phyloP scores from a whole-genome alignment of 2,888 invertebrate genomes.

The Callyntrura sp. region DNA sequence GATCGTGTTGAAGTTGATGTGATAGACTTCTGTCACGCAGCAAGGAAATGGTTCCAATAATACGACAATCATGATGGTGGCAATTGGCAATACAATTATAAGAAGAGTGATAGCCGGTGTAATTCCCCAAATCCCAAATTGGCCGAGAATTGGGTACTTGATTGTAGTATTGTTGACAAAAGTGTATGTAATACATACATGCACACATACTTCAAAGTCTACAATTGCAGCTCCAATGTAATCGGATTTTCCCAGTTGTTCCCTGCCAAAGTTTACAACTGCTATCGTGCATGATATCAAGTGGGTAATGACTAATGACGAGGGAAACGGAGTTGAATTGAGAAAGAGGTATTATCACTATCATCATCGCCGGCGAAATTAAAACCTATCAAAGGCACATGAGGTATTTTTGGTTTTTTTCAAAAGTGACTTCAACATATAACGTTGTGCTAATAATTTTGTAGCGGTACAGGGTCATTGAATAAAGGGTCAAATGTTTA shows the following conservation, averaged over 20 bases:
- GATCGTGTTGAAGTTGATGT: too few relatives aligned
- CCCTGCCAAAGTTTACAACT: not conserved
- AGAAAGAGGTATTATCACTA: not conserved
- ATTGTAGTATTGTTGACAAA: too few relatives aligned
- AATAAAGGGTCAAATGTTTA: too few relatives aligned
- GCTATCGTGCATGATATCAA: not conserved
- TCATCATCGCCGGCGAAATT: not conserved
- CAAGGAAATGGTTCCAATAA: slow-evolving; percentile 35
- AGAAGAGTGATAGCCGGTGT: slow-evolving; percentile 1
- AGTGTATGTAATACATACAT: not conserved
- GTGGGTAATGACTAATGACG: not conserved
- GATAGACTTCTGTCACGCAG: slow-evolving; percentile 66
- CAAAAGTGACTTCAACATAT: not conserved
- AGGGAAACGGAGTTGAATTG: not conserved
- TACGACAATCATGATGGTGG: not conserved
- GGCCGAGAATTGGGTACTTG: not conserved
- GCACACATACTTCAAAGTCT: not conserved
- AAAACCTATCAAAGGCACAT: too few relatives aligned
- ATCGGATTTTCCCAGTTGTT: slow-evolving; percentile 44
- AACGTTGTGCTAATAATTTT: not conserved
- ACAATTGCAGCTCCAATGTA: not conserved
- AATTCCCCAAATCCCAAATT: slow-evolving; percentile 42
- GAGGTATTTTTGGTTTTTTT: not conserved
- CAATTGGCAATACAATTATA: too few relatives aligned
- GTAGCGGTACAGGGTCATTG: not conserved